phyloP scores from a whole-genome alignment of 2,888 invertebrate species.

The Tetragonula carbonaria region DNA sequence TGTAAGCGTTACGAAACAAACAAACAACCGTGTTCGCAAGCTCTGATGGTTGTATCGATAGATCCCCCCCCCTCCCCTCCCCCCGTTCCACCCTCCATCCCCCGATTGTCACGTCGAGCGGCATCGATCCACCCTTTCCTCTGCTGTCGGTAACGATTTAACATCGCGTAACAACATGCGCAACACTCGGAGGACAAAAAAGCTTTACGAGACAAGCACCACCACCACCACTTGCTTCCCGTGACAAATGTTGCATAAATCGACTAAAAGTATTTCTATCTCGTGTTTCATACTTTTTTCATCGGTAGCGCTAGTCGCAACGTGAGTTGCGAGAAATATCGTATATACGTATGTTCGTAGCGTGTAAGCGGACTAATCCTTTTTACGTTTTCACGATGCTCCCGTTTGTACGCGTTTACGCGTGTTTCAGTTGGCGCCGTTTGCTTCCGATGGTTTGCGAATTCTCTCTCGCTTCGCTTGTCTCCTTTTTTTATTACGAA shows the following conservation, averaged over 20 bases:
- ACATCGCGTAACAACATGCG: background rate
- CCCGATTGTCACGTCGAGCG: conserved; percentile 8
- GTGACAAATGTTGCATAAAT: background rate
- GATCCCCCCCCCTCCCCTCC: conserved; percentile 47
- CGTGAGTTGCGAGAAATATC: background rate
- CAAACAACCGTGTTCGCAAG: conserved; percentile 68
- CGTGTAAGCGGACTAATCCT: background rate
- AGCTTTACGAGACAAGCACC: background rate
- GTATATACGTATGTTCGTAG: background rate
- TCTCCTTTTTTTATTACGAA: background rate
- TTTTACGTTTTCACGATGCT: background rate
- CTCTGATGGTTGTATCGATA: conserved; percentile 79
- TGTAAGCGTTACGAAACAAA: conserved; percentile 28
- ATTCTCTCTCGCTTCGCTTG: background rate
- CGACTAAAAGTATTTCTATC: background rate
- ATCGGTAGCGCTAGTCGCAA: background rate
- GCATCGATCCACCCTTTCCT: conserved; percentile 27
- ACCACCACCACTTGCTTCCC: background rate
- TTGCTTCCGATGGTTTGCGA: background rate
- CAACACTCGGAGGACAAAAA: background rate
- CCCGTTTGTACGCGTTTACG: background rate
- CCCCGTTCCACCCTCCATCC: background rate
- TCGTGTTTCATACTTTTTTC: background rate
- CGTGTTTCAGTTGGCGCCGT: background rate
- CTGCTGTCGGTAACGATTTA: background rate